Evolutionary conservation across 2,888 invertebrate genomes (phyloP), one percentile per base, ranked within the genome.

Genomic region (Scaptomyza parva): DNA sequence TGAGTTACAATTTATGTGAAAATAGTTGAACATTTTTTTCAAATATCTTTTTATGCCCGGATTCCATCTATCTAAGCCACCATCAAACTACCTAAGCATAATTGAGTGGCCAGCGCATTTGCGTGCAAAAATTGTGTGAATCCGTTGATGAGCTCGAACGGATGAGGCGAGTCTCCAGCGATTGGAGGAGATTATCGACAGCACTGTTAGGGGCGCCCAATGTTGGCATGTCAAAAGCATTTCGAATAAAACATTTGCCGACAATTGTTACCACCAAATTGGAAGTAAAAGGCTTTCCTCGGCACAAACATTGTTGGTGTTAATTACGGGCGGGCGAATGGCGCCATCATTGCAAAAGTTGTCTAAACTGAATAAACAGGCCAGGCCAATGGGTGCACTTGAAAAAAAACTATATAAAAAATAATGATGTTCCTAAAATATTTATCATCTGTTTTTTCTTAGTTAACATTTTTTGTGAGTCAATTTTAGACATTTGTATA

Each of bases 91-190:
- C 18, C 41, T 44, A 44, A 33, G 54, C 14, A 74, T 74, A 78
- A 78, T 74, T 74, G 78, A 74, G 73, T 74, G 52, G 40, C 68
- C 44, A 68, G 62, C 57, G 61, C 67, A 86, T 88, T 88, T 86
- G 85, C 82, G 82, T 82, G 82, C 70, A 84, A 63, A 80, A 73
- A 88, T 84, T 88, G 85, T 88, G 84, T 88, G 88, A 86, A 77
- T 86, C 63, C 48, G 85, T 60, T 88, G 86, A 88, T 84, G 85
- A 80, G 84, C 48, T 79, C 37, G 35, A 51, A 63, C 52, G 66
- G 61, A 30, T 12, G 37, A n/a, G 51, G 35, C 45, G 20, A 3
- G 26, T 43, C 37, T 37, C 44, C 51, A 40, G 37, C 45, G 37
- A 37, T 53, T 39, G 37, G 11, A 50, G 64, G 48, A 82, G 82